These are phyloP conservation scores for Silurus aristotelis DNA, from an alignment of 2,797 vertebrate species.

Conservation along the genomic window DNA sequence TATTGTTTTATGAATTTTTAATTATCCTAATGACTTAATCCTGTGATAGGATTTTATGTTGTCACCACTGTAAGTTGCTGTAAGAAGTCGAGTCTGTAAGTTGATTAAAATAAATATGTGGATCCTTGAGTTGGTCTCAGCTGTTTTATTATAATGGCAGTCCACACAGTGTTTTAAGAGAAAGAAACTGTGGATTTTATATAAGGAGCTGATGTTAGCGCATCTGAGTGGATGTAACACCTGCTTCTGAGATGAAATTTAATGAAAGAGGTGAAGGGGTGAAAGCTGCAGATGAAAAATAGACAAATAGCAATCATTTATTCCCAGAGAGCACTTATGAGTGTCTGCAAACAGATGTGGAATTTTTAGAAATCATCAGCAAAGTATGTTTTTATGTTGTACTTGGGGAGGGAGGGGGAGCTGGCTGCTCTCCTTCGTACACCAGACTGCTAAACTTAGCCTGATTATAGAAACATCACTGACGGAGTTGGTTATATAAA, in stretches of 20 bases:
- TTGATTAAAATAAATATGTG: neutral
- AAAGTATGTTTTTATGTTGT: conserved; percentile 15
- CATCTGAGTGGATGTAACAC: neutral
- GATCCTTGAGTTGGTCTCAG: neutral
- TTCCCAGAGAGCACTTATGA: conserved; percentile 35
- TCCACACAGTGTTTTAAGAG: neutral
- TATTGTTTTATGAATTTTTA: neutral
- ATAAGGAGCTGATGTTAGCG: neutral
- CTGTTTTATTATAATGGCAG: neutral
- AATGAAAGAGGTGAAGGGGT: neutral
- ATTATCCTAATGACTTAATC: neutral
- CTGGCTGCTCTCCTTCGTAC: conserved; percentile 38
- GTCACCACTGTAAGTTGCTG: neutral
- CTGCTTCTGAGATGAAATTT: neutral
- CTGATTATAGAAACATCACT: conserved; percentile 43
- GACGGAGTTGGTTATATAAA: conserved; percentile 52
- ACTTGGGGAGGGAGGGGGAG: neutral
- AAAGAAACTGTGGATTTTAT: neutral
- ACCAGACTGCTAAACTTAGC: conserved; percentile 52
- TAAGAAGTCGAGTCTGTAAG: too few relatives aligned
- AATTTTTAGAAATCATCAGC: conserved; percentile 43
- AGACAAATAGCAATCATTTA: neutral
- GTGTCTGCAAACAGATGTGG: conserved; percentile 44
- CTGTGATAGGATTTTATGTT: neutral
- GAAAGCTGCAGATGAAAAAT: neutral